Evolutionary conservation across 2,797 vertebrate genomes (phyloP), one percentile per base, ranked within the genome.

Genomic region (Manis javanica): DNA sequence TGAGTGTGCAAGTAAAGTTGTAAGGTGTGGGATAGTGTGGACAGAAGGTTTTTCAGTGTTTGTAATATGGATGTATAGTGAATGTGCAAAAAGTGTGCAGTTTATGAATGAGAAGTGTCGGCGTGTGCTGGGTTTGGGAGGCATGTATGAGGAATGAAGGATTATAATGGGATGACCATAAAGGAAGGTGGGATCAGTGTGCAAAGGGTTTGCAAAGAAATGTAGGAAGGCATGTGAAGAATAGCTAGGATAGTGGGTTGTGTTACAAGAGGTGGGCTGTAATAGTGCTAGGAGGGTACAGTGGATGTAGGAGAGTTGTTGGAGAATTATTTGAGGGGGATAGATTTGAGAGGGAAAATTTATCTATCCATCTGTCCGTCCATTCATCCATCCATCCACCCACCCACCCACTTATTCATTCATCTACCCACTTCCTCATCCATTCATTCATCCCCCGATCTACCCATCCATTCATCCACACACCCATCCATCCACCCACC

Each of bases 241-340:
- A 11, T 39, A 61, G 23, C 61, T 57, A 46, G 46, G 78, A 5
- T 1, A 37, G 86, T n/a, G 23, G 51, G 31, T 24, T 71, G 81
- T 21, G 4, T 68, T 94, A 64, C 9, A 75, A 74, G 61, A 46
- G 51, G 19, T 31, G 51, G 53, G 26, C 49, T 77, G 6, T 23
- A 57, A 53, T 15, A 42, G 53, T 24, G 55, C 19, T 49, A 77
- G 79, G 83, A 91, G 31, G 51, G 15, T 13, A 19, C 7, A 19
- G 16, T 63, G 59, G n/a, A 12, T 53, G 1, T 53, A 72, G 34
- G 39, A 91, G 51, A 77, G 81, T 69, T 31, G 31, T 66, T 81
- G 51, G n/a, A 81, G 69, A 90, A 91, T 66, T 55, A 68, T 81
- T 68, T 37, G 37, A 94, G 49, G 86, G 26, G 75, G 8, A 91